Evolutionary conservation across 2,797 vertebrate species (phyloP), one percentile per base, ranked within the genome.

Genomic region (Lagorchestes hirsutus): DNA sequence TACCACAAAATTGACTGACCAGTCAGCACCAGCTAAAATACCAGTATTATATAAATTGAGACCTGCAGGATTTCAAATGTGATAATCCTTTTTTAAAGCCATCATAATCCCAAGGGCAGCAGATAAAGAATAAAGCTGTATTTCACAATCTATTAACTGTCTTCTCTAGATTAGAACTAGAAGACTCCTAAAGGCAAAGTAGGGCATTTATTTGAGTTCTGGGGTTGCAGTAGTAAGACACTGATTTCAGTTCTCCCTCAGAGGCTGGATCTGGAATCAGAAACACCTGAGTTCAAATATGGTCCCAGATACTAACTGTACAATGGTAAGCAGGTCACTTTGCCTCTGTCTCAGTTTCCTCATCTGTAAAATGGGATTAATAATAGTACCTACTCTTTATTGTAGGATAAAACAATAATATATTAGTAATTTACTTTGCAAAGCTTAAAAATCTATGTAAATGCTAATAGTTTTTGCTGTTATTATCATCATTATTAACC

Each of bases 1-100:
- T 14, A 96, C 28, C 16, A 58, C 50, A 92, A 55, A 94, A 54
- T 8, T 74, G 96, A 95, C 87, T n/a, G 90, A 95, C 46, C 29
- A 58, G 3, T 90, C n/a, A 58, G 31, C 27, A 67, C 1, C 31
- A 92, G 6, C 13, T 94, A 52, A 90, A 54, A 54, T 52, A 56
- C 74, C 22, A 92, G 3, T n/a, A 59, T 5, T 9, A 9, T 14
- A 74, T 0, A 54, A 29, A 40, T 54, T 93, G 90, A 90, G 91
- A 55, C 55, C 50, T 55, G 46, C 28, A 54, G 46, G 16, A 4
- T 54, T 62, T 29, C 34, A 22, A 9, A 55, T 54, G 9, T 40
- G 9, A 34, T 90, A 24, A 92, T 50, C 22, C 93, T 93, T 87
- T 87, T 87, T 62, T 55, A 93, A 0, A 93, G 29, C 34, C 55